Conservation (phyloP, 2,888 invertebrate species). For the Onchidella celtica region DNA sequence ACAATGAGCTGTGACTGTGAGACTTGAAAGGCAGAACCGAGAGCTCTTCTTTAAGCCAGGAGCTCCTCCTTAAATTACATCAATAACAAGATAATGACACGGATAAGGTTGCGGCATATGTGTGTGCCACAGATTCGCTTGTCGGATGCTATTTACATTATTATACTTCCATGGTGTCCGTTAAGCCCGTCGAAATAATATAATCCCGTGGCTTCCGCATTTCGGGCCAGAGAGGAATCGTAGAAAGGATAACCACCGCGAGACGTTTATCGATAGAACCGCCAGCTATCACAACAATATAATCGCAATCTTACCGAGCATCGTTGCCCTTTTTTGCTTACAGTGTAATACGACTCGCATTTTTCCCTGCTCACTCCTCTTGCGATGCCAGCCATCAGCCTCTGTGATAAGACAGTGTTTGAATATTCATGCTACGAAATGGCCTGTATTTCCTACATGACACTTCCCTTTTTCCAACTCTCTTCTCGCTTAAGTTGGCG, state of each 20-base stretch:
- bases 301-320: background rate
- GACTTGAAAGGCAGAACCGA: no score
- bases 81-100: background rate
- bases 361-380: background rate
- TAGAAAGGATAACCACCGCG: background rate
- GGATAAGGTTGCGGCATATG: background rate
- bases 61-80: background rate
- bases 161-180: background rate
- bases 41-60: no score
- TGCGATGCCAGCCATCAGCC: background rate
- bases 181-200: background rate
- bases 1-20: no score
- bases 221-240: background rate
- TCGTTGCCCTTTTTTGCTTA: background rate
- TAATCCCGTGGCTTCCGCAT: background rate
- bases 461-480: background rate
- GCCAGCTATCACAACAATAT: background rate
- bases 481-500: background rate
- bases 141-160: background rate
- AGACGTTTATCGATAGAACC: background rate
- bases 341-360: background rate
- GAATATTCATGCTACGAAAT: slow-evolving; percentile 9
- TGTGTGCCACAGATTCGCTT: background rate
- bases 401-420: background rate
- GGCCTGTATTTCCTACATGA: background rate